phyloP scores from a whole-genome alignment of 2,113 vertebrate genomes.

The Rhinogobius similis region DNA sequence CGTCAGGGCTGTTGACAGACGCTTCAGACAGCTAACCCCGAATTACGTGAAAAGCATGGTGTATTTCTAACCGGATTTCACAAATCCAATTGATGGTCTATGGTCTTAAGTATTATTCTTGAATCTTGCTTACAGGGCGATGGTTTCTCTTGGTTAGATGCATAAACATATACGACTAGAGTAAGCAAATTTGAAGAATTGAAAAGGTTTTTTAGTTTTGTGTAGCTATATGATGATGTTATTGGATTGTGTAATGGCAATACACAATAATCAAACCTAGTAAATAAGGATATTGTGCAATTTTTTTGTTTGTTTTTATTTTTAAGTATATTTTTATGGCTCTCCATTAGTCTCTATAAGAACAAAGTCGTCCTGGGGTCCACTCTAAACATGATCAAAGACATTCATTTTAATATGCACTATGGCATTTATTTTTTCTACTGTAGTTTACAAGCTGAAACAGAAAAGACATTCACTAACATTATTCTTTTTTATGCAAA shows the following conservation, averaged over 20 bases:
- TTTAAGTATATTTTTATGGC: too few species aligned
- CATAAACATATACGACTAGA: neutral
- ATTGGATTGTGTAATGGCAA: neutral
- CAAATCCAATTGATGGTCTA: constrained; percentile 69
- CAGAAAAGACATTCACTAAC: constrained; percentile 7
- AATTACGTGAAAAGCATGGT: constrained; percentile 60
- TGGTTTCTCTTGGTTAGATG: constrained; percentile 16
- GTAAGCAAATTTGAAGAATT: neutral
- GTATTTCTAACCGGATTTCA: constrained; percentile 67
- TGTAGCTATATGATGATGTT: neutral
- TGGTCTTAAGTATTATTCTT: constrained; percentile 54
- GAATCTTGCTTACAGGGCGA: constrained; percentile 33
- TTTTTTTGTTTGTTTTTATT: too few species aligned
- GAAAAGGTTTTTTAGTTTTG: neutral
- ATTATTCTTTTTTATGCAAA: neutral
- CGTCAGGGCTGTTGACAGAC: constrained; percentile 62
- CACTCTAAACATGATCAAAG: neutral
- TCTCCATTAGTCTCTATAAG: too few species aligned
- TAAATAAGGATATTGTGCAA: neutral
- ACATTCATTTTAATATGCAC: neutral
- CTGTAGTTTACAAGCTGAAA: neutral
- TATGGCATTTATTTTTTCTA: neutral
- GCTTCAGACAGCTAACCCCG: constrained; percentile 57
- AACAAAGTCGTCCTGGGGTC: too few species aligned
- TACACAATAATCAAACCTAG: neutral